Percentiles rank a stretch among this genome's conserved stretches.
phyloP scores from a whole-genome alignment of 2,113 vertebrate species.

The Diphyllodes magnificus region DNA sequence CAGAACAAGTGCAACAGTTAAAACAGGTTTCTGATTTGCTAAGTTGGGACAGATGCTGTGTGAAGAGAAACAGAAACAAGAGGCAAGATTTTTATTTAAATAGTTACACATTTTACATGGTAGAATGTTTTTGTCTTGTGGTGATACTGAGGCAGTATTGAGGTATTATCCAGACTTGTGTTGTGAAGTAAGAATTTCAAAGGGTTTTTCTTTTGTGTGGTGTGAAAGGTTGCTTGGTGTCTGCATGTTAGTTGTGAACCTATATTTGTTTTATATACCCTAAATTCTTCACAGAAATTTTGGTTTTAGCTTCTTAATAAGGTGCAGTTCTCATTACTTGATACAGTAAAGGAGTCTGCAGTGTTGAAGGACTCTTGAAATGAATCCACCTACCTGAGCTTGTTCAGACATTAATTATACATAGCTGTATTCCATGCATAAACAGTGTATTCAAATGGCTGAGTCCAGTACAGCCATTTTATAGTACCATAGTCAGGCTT shows the following conservation, averaged over 20 bases:
- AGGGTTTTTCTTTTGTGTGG: background rate
- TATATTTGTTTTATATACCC: fast-evolving
- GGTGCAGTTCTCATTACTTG: background rate
- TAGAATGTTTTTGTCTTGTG: background rate
- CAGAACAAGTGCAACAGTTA: background rate
- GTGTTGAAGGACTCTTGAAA: background rate
- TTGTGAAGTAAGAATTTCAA: background rate
- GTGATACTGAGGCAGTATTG: background rate
- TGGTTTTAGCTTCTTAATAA: background rate
- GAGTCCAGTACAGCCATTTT: background rate
- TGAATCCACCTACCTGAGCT: background rate
- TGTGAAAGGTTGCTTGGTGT: background rate
- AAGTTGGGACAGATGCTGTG: background rate
- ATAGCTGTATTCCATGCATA: background rate
- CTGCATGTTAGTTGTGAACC: background rate
- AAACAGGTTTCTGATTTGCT: background rate
- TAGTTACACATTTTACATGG: background rate
- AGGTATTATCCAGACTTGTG: background rate
- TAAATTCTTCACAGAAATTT: background rate
- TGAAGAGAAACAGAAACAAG: background rate
- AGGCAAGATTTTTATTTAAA: background rate
- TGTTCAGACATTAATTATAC: background rate
- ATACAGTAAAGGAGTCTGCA: background rate
- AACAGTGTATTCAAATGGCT: background rate
- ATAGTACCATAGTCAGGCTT: background rate